These are phyloP conservation scores for Macaria liturata DNA, from an alignment of 2,888 invertebrate species.

Conservation along the genomic window DNA sequence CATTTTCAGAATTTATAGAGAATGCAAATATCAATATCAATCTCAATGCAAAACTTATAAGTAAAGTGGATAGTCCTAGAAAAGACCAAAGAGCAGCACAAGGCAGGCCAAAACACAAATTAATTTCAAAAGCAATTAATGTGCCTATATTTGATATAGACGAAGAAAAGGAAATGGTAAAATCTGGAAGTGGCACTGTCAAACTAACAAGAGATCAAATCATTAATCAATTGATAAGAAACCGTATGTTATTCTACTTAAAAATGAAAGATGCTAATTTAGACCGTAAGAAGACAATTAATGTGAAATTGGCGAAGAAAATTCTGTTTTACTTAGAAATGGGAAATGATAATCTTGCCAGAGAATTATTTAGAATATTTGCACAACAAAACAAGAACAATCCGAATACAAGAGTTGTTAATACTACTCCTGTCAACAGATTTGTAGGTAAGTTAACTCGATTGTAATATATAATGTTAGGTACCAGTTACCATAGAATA, in stretches of 20 bases:
- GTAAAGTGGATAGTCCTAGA: conserved; percentile 39
- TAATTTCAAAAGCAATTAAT: neutral
- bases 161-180: neutral
- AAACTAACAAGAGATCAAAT: conserved; percentile 60
- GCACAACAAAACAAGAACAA: conserved; percentile 41
- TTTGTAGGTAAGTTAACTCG: no score
- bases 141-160: neutral
- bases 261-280: conserved; percentile 49
- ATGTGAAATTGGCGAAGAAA: conserved; percentile 59
- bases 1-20: conserved; percentile 53
- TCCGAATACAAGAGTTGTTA: neutral
- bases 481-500: no score
- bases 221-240: conserved; percentile 64
- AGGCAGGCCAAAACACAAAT: neutral
- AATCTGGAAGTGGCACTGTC: conserved; percentile 19
- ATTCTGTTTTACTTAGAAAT: conserved; percentile 55
- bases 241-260: conserved; percentile 56
- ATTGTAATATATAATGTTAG: no score
- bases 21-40: conserved; percentile 49
- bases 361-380: conserved; percentile 62
- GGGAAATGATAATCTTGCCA: conserved; percentile 59
- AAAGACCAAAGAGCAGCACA: neutral
- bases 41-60: conserved; percentile 48
- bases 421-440: no score
- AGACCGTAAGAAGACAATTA: conserved; percentile 47